Conservation (phyloP, 1,140 invertebrate species). For the Colletes latitarsis region DNA sequence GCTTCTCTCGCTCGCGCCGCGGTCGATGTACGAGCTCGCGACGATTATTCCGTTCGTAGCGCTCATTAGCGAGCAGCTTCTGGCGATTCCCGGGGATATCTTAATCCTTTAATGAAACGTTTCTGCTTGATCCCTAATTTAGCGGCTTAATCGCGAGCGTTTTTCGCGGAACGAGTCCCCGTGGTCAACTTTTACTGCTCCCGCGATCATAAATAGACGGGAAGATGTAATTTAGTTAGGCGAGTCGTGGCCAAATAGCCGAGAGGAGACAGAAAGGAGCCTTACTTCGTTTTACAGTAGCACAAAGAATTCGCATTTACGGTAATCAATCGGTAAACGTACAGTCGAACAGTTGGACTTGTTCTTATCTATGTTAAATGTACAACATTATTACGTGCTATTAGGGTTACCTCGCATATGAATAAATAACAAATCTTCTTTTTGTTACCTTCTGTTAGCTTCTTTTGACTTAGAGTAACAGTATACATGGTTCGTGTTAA, state of each 20-base stretch:
- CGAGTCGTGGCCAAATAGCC: too few relatives aligned
- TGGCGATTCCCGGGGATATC: conserved; percentile 49
- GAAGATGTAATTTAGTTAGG: conserved; percentile 10
- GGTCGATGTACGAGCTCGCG: conserved; percentile 1
- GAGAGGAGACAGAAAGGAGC: background rate
- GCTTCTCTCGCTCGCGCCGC: background rate
- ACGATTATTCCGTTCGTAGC: conserved; percentile 6
- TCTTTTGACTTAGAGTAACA: too few relatives aligned
- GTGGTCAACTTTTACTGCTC: conserved; percentile 1
- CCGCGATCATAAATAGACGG: conserved; percentile 7
- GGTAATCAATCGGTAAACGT: background rate
- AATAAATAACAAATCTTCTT: too few relatives aligned
- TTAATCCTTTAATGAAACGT: conserved; percentile 53
- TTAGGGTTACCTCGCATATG: too few relatives aligned
- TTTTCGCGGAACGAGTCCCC: conserved; percentile 17
- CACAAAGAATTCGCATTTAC: background rate
- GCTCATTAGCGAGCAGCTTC: conserved; percentile 49
- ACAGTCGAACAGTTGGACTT: background rate
- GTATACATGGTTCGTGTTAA: too few relatives aligned
- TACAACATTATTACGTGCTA: too few relatives aligned
- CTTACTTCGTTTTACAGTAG: conserved; percentile 1
- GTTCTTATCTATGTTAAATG: too few relatives aligned
- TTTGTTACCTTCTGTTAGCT: too few relatives aligned
- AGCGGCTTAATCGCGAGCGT: conserved; percentile 40
- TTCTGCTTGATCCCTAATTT: conserved; percentile 33